A percentile compares a stretch with the other conserved stretches of the same genome.
Conservation (phyloP, 2,113 vertebrate species). For the Chionodraco myersi region DNA sequence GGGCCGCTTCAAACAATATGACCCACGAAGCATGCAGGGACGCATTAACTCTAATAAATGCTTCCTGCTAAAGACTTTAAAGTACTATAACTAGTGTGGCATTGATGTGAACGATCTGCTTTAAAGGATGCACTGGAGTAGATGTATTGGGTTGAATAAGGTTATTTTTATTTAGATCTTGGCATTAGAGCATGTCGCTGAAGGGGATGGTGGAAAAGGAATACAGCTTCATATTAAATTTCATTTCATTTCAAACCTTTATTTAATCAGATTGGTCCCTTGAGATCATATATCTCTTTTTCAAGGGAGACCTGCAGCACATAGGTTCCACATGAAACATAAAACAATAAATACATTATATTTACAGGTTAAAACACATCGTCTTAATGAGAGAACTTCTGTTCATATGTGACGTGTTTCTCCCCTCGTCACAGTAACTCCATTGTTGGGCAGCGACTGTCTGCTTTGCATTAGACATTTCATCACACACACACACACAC, state of each 20-base stretch:
- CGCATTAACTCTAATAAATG: constrained; percentile 32
- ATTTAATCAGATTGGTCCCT: no score
- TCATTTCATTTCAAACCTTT: no score
- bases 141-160: not conserved
- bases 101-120: not conserved
- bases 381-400: constrained; percentile 19
- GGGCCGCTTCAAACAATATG: constrained; percentile 46
- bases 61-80: constrained; percentile 58
- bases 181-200: not conserved
- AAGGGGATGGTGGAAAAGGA: not conserved
- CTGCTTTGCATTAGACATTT: constrained; percentile 58
- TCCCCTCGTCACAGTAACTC: constrained; percentile 38
- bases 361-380: not conserved
- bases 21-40: constrained; percentile 55
- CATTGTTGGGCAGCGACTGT: constrained; percentile 31
- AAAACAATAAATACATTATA: no score
- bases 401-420: constrained; percentile 6
- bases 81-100: constrained; percentile 15
- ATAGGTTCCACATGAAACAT: no score
- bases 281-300: no score
- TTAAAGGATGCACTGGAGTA: not conserved
- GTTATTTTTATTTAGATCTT: not conserved
- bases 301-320: no score
- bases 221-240: not conserved
- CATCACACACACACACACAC: constrained; percentile 21